These are phyloP conservation scores for Chascanopsetta lugubris DNA, from an alignment of 2,113 vertebrate genomes.

Conservation along the genomic window DNA sequence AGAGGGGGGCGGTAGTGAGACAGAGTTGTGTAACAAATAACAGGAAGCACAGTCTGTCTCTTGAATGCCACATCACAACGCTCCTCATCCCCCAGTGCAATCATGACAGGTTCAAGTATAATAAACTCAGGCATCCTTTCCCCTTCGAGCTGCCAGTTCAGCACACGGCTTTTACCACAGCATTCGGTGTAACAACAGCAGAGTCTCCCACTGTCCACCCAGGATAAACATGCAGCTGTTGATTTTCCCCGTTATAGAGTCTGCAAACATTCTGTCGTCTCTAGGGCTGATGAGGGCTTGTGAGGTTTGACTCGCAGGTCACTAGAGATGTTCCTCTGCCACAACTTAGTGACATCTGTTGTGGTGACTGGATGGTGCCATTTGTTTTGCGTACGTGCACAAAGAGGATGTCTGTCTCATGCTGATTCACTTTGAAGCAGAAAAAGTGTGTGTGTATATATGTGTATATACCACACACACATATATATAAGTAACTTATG, in stretches of 20 bases:
- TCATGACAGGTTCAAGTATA: constrained; percentile 30
- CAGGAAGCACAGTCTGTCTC: constrained; percentile 40
- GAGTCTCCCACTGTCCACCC: neutral
- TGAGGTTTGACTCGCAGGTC: constrained; percentile 7
- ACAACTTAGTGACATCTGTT: no score
- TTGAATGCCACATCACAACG: constrained; percentile 55
- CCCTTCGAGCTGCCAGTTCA: constrained; percentile 5
- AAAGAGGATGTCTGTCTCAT: neutral
- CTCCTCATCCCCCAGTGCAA: constrained; percentile 16
- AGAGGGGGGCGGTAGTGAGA: no score
- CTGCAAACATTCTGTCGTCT: constrained; percentile 19
- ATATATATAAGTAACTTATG: no score
- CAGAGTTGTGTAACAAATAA: constrained; percentile 25
- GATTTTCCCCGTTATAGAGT: constrained; percentile 12
- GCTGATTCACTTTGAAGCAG: neutral
- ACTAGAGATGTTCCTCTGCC: no score
- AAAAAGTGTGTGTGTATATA: no score
- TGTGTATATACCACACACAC: no score
- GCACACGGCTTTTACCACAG: constrained; percentile 33
- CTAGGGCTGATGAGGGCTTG: neutral
- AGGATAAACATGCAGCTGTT: constrained; percentile 23
- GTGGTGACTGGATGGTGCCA: constrained; percentile 3
- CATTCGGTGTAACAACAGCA: constrained; percentile 3
- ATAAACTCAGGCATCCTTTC: constrained; percentile 47
- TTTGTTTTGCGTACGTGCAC: neutral